A percentile compares a stretch with the other conserved stretches of the same genome.
These are phyloP conservation scores for Archegozetes longisetosus DNA, from an alignment of 1,140 invertebrate species.

Conservation along the genomic window DNA sequence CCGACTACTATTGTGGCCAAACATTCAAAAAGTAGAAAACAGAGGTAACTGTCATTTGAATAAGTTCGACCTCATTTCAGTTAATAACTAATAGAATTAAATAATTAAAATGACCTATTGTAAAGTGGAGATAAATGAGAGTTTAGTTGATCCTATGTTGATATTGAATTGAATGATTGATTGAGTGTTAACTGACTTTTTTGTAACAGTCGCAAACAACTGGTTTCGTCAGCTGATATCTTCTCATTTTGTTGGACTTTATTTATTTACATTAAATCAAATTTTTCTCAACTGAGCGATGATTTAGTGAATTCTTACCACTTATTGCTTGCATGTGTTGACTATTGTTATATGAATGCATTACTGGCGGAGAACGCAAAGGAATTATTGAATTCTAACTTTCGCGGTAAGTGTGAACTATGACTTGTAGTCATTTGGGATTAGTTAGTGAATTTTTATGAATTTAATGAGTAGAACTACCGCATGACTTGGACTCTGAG, in stretches of 20 bases:
- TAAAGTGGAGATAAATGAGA: too few relatives aligned
- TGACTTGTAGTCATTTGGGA: background rate
- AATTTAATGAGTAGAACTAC: slow-evolving; percentile 37
- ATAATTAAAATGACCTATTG: too few relatives aligned
- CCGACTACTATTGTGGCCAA: slow-evolving; percentile 34
- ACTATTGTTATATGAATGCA: slow-evolving; percentile 75
- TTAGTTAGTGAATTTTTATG: background rate
- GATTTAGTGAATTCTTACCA: slow-evolving; percentile 91
- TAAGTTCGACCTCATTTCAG: slow-evolving; percentile 4
- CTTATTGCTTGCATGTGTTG: slow-evolving; percentile 69
- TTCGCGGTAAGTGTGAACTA: slow-evolving; percentile 43
- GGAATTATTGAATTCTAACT: slow-evolving; percentile 68
- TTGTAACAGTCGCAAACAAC: slow-evolving; percentile 34
- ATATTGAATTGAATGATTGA: background rate
- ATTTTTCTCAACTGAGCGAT: slow-evolving; percentile 52
- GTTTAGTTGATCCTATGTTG: too few relatives aligned
- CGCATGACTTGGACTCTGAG: slow-evolving; percentile 46
- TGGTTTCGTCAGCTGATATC: slow-evolving; percentile 56
- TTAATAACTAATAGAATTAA: slow-evolving; percentile 15
- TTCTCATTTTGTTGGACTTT: slow-evolving; percentile 88
- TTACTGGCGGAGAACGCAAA: slow-evolving; percentile 50
- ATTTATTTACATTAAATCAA: slow-evolving; percentile 74
- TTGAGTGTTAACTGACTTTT: slow-evolving; percentile 4
- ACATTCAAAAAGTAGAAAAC: slow-evolving; percentile 45
- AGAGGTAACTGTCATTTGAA: slow-evolving; percentile 36